Evolutionary conservation across 2,888 invertebrate genomes (phyloP).

Genomic region (Cepaea hortensis): DNA sequence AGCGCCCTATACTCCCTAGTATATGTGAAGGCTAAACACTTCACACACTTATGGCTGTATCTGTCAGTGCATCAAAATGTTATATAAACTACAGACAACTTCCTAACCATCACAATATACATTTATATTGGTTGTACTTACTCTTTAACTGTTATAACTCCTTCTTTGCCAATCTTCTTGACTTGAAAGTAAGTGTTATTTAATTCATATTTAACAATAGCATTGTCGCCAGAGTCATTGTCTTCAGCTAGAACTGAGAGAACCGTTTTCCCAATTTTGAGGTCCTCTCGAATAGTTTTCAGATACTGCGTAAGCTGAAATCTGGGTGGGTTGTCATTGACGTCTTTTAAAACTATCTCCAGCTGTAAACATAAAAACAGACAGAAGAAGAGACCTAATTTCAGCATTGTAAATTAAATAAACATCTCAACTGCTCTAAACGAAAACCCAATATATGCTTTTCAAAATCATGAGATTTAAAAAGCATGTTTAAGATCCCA

Average conservation of each 20-base stretch:
- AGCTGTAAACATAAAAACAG: slow-evolving; percentile 56
- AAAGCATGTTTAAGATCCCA: too few relatives aligned
- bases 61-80: too few relatives aligned
- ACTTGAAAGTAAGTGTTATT: slow-evolving; percentile 69
- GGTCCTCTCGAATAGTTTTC: slow-evolving; percentile 60
- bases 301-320: slow-evolving; percentile 67
- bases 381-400: background rate
- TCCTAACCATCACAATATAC: too few relatives aligned
- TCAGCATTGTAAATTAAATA: background rate
- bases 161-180: slow-evolving; percentile 62
- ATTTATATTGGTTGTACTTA: slow-evolving; percentile 52
- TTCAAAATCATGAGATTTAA: too few relatives aligned
- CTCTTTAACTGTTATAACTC: slow-evolving; percentile 67
- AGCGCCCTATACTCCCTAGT: too few relatives aligned
- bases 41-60: too few relatives aligned
- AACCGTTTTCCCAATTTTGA: slow-evolving; percentile 78
- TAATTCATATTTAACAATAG: slow-evolving; percentile 70
- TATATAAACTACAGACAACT: too few relatives aligned
- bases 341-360: slow-evolving; percentile 92
- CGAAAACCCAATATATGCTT: too few relatives aligned
- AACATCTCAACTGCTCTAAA: background rate
- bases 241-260: slow-evolving; percentile 95
- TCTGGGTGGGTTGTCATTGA: slow-evolving; percentile 94
- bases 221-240: slow-evolving; percentile 92
- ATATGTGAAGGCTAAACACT: too few relatives aligned